Evolutionary conservation across 2,113 vertebrate genomes (phyloP), one percentile per base, ranked within the genome.

Genomic region (Tyto alba): DNA sequence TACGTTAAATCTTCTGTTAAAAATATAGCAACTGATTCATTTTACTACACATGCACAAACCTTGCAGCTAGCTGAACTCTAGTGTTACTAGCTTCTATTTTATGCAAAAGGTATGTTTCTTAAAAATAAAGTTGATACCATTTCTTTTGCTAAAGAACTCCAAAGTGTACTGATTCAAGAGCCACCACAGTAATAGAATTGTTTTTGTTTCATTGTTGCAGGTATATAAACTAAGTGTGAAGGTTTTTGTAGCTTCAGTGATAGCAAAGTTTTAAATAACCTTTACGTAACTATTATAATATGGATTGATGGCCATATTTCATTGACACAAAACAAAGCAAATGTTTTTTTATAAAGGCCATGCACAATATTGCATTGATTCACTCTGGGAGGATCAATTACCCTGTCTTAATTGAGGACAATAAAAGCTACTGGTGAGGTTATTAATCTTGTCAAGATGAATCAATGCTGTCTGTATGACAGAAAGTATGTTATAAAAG

Each of bases 401-500:
- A 72, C 23, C 38, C 27, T 78, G 20, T 78, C 62, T 78, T 92
- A 91, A 85, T 8, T 66, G 43, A 36, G 50, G 34, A 67, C 74
- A 91, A 53, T 79, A 71, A 77, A 89, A 81, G n/a, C 68, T 88
- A 93, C 83, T 41, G 6, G 30, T 74, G 72, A 63, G n/a, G 26
- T 72, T 93, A 72, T 94, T 90, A 85, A 38, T 84, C 32, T 50
- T 94, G 88, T 91, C 90, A 89, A 64, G 92, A 79, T 82, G 29
- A 94, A 88, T 92, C 80, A 78, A 36, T 89, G 60, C 30, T 81
- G 11, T 52, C 73, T 69, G 9, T 78, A 32, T 92, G 73, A 93
- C 12, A 78, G 55, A 62, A 69, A 73, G 13, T 57, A 52, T 1
- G 1, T 78, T 80, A 30, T 45, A 50, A 62, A 87, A 63, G 12